Percentiles rank a stretch among this genome's conserved stretches.
Evolutionary conservation across 2,888 invertebrate genomes (phyloP).

Genomic region (Halocaridina rubra): DNA sequence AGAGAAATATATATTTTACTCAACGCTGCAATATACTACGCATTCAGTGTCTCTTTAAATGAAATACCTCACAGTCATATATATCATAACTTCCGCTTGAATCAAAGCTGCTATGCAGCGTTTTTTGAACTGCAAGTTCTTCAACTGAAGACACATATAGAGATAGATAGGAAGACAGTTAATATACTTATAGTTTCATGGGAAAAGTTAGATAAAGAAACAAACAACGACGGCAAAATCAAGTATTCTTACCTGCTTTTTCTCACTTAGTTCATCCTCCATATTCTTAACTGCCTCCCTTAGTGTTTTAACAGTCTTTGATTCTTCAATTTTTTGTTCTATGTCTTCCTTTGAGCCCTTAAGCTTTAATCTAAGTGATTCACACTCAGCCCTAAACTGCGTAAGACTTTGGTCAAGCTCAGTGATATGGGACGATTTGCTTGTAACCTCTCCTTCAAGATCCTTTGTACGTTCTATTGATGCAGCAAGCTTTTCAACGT

Average conservation of each 20-base stretch:
- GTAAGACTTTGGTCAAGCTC: constrained; percentile 18
- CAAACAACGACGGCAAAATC: no score
- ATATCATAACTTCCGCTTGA: no score
- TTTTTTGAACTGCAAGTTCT: no score
- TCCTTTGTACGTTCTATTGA: neutral
- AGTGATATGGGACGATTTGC: neutral
- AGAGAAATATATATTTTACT: no score
- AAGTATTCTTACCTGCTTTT: constrained; percentile 60
- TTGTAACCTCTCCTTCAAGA: neutral
- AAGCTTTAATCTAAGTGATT: constrained; percentile 72
- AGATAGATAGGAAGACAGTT: no score
- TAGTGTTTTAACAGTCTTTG: constrained; percentile 13
- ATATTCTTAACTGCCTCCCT: constrained; percentile 15
- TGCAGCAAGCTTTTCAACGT: constrained; percentile 24
- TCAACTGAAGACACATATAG: no score
- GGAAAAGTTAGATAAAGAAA: no score
- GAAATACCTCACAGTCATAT: no score
- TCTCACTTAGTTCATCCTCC: constrained; percentile 56
- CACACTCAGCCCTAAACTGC: neutral
- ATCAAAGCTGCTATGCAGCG: no score
- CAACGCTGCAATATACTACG: no score
- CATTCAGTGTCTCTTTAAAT: no score
- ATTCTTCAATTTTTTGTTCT: constrained; percentile 41
- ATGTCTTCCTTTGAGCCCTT: constrained; percentile 72
- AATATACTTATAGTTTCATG: no score